Evolutionary conservation across 2,113 vertebrate species (phyloP).

Genomic region (Synchiropus splendidus): DNA sequence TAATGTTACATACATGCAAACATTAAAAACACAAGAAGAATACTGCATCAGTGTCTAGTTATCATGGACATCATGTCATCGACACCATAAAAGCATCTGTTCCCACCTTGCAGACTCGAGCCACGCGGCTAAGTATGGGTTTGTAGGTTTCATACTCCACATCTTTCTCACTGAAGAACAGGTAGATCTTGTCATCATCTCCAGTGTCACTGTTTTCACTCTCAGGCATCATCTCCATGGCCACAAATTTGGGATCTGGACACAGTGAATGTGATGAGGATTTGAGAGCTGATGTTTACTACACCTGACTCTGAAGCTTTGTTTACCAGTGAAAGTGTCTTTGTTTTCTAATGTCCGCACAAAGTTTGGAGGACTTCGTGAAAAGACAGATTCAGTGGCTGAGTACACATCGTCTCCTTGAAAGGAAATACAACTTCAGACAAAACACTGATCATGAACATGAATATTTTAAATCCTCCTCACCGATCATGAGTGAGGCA

Average conservation of each 20-base stretch:
- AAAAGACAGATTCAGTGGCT: constrained; percentile 65
- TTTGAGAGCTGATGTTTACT: no score
- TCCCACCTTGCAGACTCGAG: constrained; percentile 74
- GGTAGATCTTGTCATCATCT: constrained; percentile 75
- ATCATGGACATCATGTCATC: no score
- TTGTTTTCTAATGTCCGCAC: no score
- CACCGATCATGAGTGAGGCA: constrained; percentile 66
- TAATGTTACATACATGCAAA: no score
- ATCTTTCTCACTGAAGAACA: constrained; percentile 77
- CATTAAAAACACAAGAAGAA: no score
- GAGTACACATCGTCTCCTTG: constrained; percentile 69
- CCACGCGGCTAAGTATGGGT: constrained; percentile 68
- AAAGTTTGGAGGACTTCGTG: constrained; percentile 40
- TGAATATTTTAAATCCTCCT: constrained; percentile 9
- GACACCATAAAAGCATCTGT: neutral
- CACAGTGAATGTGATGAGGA: neutral
- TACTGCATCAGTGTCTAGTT: no score
- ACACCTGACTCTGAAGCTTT: constrained; percentile 34
- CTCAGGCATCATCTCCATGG: constrained; percentile 65
- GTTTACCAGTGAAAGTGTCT: no score
- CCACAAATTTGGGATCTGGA: constrained; percentile 73
- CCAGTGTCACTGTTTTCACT: constrained; percentile 42
- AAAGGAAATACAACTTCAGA: neutral
- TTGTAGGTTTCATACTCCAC: constrained; percentile 73
- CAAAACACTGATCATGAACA: neutral